A percentile compares a stretch with the other conserved stretches of the same genome.
phyloP scores from a whole-genome alignment of 2,888 invertebrate genomes.

The Calephelis perditalis region DNA sequence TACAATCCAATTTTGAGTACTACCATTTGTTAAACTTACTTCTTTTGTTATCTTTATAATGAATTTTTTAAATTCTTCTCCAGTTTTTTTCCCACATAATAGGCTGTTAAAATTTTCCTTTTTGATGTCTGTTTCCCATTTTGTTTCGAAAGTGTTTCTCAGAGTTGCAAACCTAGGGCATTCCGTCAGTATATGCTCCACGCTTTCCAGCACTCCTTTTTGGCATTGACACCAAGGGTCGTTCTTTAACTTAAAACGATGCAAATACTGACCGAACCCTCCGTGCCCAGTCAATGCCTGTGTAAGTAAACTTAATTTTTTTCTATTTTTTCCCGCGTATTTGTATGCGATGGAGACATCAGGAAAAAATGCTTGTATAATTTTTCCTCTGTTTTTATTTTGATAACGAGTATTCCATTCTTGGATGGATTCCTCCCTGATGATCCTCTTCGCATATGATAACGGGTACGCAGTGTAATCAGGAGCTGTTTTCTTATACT shows the following conservation, averaged over 20 bases:
- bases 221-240: not conserved
- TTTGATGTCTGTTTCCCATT: not conserved
- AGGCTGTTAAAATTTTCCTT: not conserved
- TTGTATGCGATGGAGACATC: not conserved
- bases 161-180: not conserved
- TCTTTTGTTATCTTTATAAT: not conserved
- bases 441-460: not conserved
- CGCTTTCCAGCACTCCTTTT: not conserved
- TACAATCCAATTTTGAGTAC: not conserved
- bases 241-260: not conserved
- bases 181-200: not conserved
- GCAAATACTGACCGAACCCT: not conserved
- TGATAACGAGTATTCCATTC: not conserved
- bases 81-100: not conserved
- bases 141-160: not conserved
- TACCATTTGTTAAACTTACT: not conserved
- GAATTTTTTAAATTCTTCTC: not conserved
- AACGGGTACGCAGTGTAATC: not conserved
- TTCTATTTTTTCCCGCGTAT: not conserved
- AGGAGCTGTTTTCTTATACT: not conserved
- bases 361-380: not conserved
- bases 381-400: not conserved
- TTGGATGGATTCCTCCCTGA: not conserved
- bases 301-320: not conserved
- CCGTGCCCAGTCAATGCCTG: not conserved